A percentile compares a stretch with the other conserved stretches of the same genome.
Evolutionary conservation across 2,113 vertebrate species (phyloP).

Genomic region (Scolopax mira): DNA sequence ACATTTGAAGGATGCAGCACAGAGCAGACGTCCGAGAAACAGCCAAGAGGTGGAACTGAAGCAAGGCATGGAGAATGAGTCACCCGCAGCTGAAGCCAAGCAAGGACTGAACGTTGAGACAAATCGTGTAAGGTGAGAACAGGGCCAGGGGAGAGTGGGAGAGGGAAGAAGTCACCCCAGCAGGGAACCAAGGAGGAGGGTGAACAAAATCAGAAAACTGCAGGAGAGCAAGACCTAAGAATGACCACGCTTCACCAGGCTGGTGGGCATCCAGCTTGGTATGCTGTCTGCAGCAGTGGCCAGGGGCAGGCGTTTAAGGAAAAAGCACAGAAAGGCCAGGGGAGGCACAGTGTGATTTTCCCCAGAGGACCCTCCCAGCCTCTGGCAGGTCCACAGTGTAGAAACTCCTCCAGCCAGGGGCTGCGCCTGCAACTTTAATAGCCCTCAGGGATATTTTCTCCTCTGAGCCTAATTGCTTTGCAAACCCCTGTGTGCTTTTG

Average conservation of each 20-base stretch:
- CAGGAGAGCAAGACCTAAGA: not conserved
- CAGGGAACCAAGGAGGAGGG: not conserved
- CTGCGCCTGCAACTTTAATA: not conserved
- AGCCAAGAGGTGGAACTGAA: slow-evolving; percentile 25
- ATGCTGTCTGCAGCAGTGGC: not conserved
- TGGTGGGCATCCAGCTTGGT: not conserved
- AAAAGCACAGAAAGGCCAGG: not conserved
- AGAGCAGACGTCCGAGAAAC: slow-evolving; percentile 31
- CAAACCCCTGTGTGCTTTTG: not conserved
- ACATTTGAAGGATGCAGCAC: not conserved
- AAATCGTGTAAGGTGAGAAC: not conserved
- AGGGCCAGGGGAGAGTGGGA: not conserved
- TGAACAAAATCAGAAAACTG: not conserved
- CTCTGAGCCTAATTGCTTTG: not conserved
- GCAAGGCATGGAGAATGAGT: slow-evolving; percentile 23
- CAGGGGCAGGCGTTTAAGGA: not conserved
- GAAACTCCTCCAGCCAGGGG: not conserved
- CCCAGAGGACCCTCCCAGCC: not conserved
- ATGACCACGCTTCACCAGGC: not conserved
- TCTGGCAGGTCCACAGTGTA: rapidly evolving
- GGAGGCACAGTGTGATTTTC: not conserved
- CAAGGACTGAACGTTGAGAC: not conserved
- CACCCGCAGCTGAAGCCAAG: slow-evolving; percentile 19
- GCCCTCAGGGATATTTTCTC: not conserved
- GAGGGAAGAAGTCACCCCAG: not conserved